Evolutionary conservation across 2,113 vertebrate genomes (phyloP).

Genomic region (Mugil cephalus): DNA sequence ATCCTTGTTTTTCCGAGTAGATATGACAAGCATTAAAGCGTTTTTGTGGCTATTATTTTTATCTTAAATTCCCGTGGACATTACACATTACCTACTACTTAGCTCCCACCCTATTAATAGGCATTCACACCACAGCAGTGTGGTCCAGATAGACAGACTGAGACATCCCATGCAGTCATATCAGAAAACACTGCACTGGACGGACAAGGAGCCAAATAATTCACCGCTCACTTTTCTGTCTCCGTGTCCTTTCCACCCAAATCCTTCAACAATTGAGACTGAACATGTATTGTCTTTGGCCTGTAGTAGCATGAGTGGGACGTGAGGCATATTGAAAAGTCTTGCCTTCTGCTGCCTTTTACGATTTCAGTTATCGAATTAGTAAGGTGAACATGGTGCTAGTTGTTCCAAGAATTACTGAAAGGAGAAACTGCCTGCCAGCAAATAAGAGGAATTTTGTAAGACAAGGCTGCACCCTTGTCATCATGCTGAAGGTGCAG

Average conservation of each 20-base stretch:
- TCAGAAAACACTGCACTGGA: constrained; percentile 37
- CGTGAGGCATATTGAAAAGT: constrained; percentile 10
- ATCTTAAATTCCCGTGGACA: constrained; percentile 28
- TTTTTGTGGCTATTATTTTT: constrained; percentile 27
- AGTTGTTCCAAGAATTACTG: constrained; percentile 59
- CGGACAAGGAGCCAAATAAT: constrained; percentile 8
- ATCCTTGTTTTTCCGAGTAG: not conserved
- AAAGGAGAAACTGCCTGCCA: not conserved
- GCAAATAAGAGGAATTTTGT: constrained; percentile 27
- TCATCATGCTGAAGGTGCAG: constrained; percentile 16
- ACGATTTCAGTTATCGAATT: constrained; percentile 57
- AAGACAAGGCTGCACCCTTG: constrained; percentile 35
- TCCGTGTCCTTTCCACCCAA: constrained; percentile 19
- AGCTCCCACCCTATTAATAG: constrained; percentile 61
- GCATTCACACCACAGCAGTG: constrained; percentile 41
- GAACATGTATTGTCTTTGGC: constrained; percentile 27
- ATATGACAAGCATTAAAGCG: not conserved
- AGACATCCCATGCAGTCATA: constrained; percentile 29
- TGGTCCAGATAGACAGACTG: constrained; percentile 21
- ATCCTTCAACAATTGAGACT: constrained; percentile 17
- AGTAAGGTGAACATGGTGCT: constrained; percentile 48
- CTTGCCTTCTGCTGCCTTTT: constrained; percentile 24
- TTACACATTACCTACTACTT: constrained; percentile 42
- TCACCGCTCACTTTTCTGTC: constrained; percentile 16
- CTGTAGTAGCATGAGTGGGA: constrained; percentile 17